These are phyloP conservation scores for Heterochromis multidens DNA, from an alignment of 2,113 vertebrate genomes.

Conservation along the genomic window DNA sequence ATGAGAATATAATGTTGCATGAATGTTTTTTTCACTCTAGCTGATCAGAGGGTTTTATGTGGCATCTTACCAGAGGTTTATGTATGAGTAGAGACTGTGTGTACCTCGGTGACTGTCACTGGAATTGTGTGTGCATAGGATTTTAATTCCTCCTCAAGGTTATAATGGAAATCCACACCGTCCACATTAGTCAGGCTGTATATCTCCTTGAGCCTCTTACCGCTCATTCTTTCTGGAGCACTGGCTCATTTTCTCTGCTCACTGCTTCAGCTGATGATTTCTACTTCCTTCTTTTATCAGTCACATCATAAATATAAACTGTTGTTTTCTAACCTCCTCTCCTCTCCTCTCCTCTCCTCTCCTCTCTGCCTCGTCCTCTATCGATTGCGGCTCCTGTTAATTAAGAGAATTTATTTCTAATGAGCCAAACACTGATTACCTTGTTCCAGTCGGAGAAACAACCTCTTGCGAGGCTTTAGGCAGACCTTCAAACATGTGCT, in stretches of 20 bases:
- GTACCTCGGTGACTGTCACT: neutral
- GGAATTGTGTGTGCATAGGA: neutral
- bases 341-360: neutral
- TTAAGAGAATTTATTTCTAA: constrained; percentile 46
- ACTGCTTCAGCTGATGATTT: neutral
- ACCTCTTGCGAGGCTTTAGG: neutral
- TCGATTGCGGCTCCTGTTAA: constrained; percentile 19
- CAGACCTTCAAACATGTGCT: constrained; percentile 1
- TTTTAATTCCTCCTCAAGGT: constrained; percentile 32
- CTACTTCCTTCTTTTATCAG: neutral
- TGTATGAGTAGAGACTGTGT: neutral
- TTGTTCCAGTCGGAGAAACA: constrained; percentile 10
- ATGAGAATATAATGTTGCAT: neutral
- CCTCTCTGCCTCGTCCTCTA: neutral
- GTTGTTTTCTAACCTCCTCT: neutral
- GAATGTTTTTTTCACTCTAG: neutral
- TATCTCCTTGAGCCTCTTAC: neutral
- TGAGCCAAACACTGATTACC: constrained; percentile 35
- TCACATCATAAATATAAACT: constrained; percentile 7
- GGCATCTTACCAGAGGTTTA: constrained; percentile 22
- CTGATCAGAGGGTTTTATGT: neutral
- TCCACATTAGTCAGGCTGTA: constrained; percentile 17
- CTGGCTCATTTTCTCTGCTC: neutral
- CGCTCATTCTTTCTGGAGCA: neutral
- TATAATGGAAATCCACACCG: constrained; percentile 11